Evolutionary conservation across 2,113 vertebrate species (phyloP).

Genomic region (Phrynosoma platyrhinos): DNA sequence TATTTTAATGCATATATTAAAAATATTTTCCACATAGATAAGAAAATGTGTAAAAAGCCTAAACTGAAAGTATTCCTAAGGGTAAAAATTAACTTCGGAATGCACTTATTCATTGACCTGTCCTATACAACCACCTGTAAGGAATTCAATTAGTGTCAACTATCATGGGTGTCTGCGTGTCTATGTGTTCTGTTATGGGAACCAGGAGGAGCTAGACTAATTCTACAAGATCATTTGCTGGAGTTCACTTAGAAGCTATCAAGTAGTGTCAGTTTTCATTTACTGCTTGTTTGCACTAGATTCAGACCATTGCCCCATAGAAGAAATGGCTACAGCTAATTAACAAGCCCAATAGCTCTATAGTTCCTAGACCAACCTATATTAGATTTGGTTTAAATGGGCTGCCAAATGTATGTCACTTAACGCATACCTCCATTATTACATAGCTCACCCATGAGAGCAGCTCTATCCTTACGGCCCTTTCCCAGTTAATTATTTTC

Average conservation of each 20-base stretch:
- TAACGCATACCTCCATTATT: conserved; percentile 11
- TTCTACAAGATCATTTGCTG: conserved; percentile 28
- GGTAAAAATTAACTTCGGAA: conserved; percentile 12
- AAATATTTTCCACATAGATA: background rate
- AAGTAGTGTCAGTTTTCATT: conserved; percentile 38
- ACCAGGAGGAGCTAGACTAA: conserved; percentile 20
- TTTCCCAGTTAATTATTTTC: background rate
- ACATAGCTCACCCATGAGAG: background rate
- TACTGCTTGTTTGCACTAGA: conserved; percentile 26
- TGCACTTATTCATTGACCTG: background rate
- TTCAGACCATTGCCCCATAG: conserved; percentile 8
- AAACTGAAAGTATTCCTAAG: background rate
- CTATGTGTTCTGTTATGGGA: background rate
- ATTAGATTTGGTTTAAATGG: background rate
- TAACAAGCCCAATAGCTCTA: background rate
- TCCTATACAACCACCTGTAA: conserved; percentile 2
- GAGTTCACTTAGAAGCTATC: conserved; percentile 39
- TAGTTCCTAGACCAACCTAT: background rate
- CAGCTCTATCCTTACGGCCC: background rate
- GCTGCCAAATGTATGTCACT: conserved; percentile 21
- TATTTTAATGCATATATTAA: background rate
- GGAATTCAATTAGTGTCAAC: conserved; percentile 16
- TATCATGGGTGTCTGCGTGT: background rate
- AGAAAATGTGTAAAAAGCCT: background rate
- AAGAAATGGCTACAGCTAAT: background rate